Evolutionary conservation across 2,888 invertebrate genomes (phyloP).

Genomic region (Chaitophorus viminalis): DNA sequence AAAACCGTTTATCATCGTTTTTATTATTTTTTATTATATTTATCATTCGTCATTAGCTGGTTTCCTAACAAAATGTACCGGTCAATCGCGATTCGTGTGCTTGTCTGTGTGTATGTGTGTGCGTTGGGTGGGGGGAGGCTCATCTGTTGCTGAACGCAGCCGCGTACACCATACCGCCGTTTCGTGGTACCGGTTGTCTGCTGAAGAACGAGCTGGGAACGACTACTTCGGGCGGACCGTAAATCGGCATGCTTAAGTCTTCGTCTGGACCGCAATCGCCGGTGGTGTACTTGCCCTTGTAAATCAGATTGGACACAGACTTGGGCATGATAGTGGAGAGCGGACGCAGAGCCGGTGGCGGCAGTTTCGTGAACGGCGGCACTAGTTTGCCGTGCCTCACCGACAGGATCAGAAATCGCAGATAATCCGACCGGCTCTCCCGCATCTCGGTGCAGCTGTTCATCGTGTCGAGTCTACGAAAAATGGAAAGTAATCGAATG

Average conservation of each 20-base stretch:
- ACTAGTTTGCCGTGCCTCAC: constrained; percentile 31
- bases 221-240: background rate
- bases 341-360: background rate
- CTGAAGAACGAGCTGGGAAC: constrained; percentile 21
- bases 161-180: constrained; percentile 35
- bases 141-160: constrained; percentile 37
- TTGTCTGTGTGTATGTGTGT: too few species aligned
- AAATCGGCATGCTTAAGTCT: background rate
- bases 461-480: constrained; percentile 27
- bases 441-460: background rate
- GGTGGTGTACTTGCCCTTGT: constrained; percentile 6
- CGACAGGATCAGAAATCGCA: constrained; percentile 37
- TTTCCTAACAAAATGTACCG: too few species aligned
- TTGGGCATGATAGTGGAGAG: constrained; percentile 13
- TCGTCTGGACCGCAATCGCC: background rate
- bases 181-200: constrained; percentile 29
- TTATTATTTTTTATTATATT: too few species aligned
- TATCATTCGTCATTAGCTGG: too few species aligned
- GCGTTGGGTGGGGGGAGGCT: too few species aligned
- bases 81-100: too few species aligned
- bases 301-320: constrained; percentile 36
- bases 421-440: constrained; percentile 33
- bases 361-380: constrained; percentile 11
- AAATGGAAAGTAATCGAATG: background rate
- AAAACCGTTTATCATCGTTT: too few species aligned